These are phyloP conservation scores for Paraplagusia blochii DNA, from an alignment of 2,113 vertebrate genomes.

Conservation along the genomic window DNA sequence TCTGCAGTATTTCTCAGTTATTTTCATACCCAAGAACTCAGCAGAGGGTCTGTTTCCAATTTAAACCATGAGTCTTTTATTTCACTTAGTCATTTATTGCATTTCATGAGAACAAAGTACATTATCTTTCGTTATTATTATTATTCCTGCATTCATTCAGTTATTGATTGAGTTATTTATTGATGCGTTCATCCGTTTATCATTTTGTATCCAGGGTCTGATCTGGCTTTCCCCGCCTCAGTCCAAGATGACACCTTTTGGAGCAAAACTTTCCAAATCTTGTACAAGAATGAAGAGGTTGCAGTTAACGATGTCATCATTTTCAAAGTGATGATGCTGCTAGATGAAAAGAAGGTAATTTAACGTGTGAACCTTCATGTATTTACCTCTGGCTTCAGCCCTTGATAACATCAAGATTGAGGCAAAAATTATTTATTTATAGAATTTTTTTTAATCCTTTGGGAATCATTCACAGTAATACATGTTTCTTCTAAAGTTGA, in stretches of 20 bases:
- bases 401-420: too few species aligned
- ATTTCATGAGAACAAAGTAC: too few species aligned
- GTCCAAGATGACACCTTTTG: conserved; percentile 89
- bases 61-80: too few species aligned
- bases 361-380: not conserved
- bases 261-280: conserved; percentile 98
- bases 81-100: too few species aligned
- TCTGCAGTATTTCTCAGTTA: too few species aligned
- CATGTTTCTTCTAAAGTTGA: too few species aligned
- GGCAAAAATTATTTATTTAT: not conserved
- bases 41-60: too few species aligned
- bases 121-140: too few species aligned
- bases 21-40: too few species aligned
- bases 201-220: conserved; percentile 74
- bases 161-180: too few species aligned
- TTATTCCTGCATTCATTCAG: too few species aligned
- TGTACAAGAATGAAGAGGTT: conserved; percentile 98
- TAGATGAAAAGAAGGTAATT: conserved; percentile 93
- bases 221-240: conserved; percentile 92
- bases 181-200: not conserved
- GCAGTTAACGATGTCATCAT: conserved; percentile 93
- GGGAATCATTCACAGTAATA: too few species aligned
- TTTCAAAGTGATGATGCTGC: conserved; percentile 97
- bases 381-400: not conserved
- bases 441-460: not conserved